Conservation (phyloP, 1,140 invertebrate species). For the Caerostris extrusa region DNA sequence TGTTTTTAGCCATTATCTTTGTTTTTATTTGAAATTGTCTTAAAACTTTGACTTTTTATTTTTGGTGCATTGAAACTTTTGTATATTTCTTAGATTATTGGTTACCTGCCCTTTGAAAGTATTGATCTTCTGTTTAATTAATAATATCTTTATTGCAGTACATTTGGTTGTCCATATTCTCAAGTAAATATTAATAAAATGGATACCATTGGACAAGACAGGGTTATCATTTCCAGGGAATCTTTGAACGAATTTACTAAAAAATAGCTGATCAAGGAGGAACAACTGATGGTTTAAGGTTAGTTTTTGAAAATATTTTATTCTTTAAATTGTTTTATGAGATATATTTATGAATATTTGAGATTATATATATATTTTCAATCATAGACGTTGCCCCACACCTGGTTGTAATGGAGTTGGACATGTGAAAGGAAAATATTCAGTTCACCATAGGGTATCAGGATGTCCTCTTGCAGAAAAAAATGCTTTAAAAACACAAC, state of each 20-base stretch:
- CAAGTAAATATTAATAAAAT: slow-evolving; percentile 86
- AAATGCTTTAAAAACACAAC: slow-evolving; percentile 60
- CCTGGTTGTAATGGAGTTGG: slow-evolving; percentile 82
- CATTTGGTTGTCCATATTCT: slow-evolving; percentile 93
- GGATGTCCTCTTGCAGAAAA: slow-evolving; percentile 78
- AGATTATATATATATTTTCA: neutral
- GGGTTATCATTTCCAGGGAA: slow-evolving; percentile 79
- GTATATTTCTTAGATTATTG: neutral
- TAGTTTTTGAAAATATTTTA: neutral
- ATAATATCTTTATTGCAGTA: slow-evolving; percentile 80
- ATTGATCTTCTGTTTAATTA: neutral
- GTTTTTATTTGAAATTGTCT: too few species aligned
- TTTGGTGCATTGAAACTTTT: neutral
- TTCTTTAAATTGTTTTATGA: neutral
- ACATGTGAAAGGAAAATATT: slow-evolving; percentile 82
- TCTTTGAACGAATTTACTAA: slow-evolving; percentile 66
- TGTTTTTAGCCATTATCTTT: too few species aligned
- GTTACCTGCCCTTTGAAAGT: neutral
- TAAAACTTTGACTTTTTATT: neutral
- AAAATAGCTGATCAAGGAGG: slow-evolving; percentile 60
- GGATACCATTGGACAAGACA: slow-evolving; percentile 82
- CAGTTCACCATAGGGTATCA: slow-evolving; percentile 81
- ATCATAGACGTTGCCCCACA: slow-evolving; percentile 80
- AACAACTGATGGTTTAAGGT: slow-evolving; percentile 75
- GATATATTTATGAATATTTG: too few species aligned